Base-by-base conservation (phyloP, 2,113 vertebrate genomes). In the Melospiza georgiana region DNA sequence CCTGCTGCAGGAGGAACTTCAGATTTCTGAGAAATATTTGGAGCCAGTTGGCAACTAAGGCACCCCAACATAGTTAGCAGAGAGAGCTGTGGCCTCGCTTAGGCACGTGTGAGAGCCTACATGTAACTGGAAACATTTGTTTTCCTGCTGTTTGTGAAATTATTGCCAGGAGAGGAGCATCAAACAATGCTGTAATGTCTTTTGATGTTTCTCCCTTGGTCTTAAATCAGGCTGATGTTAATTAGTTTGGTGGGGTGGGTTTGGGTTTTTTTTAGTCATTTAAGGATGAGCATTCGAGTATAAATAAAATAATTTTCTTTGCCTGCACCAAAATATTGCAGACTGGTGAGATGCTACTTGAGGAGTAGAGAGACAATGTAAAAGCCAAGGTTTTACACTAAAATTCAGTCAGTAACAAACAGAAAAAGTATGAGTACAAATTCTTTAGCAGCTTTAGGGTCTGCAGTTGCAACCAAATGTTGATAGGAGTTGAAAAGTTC, bases 141-240 rank as follows among this genome's bases (percentile, higher is more conserved):
- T 94, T 94, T 96, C 81, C 81, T 62, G 95, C 87, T 76, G 59
- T 84, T 94, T 76, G 51, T 90, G 87, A 89, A 95, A 83, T 11
- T n/a, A 51, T 59, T 96, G 96, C 97, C 96, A 94, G 94, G 91
- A 83, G 77, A 93, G 74, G 52, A 95, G 93, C 95, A 96, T 97
- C 94, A 96, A 95, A 96, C 85, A 92, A 61, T 51, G 14, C 84
- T 89, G 59, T 89, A 58, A 95, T 79, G 78, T n/a, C 91, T 96
- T 97, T 97, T 97, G 93, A 96, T 95, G 87, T 95, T 96, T 85
- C 88, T 94, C 90, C 12, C 86, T 93, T 55, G 71, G 88, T 93
- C 87, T 97, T 95, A 96, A 97, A 94, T 94, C 89, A 80, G 74
- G 30, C 73, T 95, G 76, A 72, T 91, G 76, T 96, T 97, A 96